Percentiles rank a stretch among this genome's conserved stretches.
phyloP scores from a whole-genome alignment of 2,797 vertebrate genomes.

The Coregonus suidteri region DNA sequence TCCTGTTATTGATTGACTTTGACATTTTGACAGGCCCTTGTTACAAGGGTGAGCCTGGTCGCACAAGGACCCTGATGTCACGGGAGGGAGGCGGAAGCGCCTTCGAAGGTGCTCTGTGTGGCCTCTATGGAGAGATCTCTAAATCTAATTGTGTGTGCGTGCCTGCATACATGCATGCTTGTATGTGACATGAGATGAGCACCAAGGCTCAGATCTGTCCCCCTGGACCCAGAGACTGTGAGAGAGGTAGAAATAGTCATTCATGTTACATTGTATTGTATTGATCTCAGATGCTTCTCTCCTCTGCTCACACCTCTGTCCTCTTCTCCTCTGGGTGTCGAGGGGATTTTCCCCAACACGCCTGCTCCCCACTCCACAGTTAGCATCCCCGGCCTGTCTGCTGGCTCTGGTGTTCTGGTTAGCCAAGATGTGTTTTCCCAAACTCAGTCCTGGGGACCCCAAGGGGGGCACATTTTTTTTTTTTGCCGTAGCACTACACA shows the following conservation, averaged over 20 bases:
- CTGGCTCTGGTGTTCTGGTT: too few species aligned
- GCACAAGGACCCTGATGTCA: too few species aligned
- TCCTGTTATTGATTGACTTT: constrained; percentile 44
- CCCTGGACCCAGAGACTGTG: neutral
- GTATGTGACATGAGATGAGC: neutral
- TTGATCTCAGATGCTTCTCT: neutral
- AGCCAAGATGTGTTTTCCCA: too few species aligned
- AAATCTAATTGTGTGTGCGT: constrained; percentile 6
- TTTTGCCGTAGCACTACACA: neutral
- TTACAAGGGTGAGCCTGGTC: constrained; percentile 23
- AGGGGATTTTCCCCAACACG: too few species aligned
- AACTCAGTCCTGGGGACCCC: too few species aligned
- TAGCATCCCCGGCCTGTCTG: too few species aligned
- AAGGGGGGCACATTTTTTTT: neutral
- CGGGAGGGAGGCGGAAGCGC: too few species aligned
- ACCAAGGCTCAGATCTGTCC: too few species aligned
- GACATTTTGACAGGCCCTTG: constrained; percentile 49
- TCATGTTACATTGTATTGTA: neutral
- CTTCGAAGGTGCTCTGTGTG: constrained; percentile 15
- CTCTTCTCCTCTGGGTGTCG: neutral
- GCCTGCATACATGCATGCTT: constrained; percentile 14
- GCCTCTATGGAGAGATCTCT: neutral
- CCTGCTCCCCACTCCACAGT: neutral
- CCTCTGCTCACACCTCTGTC: neutral
- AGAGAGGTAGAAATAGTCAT: neutral